Base-by-base conservation (phyloP, 2,888 invertebrate species). In the Brenthis ino region DNA sequence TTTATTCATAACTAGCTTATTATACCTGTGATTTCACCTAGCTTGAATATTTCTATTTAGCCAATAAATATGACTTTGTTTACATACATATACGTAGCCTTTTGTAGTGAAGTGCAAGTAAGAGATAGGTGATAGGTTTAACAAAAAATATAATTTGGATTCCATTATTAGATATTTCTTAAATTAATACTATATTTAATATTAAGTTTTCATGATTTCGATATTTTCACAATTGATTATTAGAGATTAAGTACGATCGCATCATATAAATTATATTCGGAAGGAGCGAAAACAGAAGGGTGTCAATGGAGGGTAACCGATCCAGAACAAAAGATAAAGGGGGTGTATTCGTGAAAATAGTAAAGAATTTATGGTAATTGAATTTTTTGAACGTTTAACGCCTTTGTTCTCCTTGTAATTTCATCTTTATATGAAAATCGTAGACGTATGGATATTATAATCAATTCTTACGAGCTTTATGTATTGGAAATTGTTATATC, bases 281-380 rank as follows among this genome's bases (percentile, higher is more conserved):
- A 65, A 73, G 71, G 72, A 72, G 71, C 74, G 76, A 75, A 77
- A 79, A 78, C 77, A 79, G 73, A 75, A 77, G 76, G 79, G 81
- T 80, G 81, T 78, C 80, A 79, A 82, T 80, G 79, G 72, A 79
- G 68, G 79, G 78, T 75, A 80, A 80, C 78, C 78, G 81, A 82
- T 83, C 80, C 77, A 74, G 76, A 75, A 77, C 77, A 69, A 74
- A 77, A 82, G 79, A 80, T 80, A 80, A 80, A 82, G 79, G 77
- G 77, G 78, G 71, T 67, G 76, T 75, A 74, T 53, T 61, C 74
- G 75, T 76, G 76, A 78, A 80, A 80, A 77, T 77, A 75, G 77
- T 72, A 76, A 75, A 76, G 76, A 78, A 79, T 79, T 77, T 79
- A 78, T 76, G 73, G 77, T 81, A 78, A 80, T 82, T 79, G 78